phyloP scores from a whole-genome alignment of 2,888 invertebrate genomes.

The Erebia ligea region DNA sequence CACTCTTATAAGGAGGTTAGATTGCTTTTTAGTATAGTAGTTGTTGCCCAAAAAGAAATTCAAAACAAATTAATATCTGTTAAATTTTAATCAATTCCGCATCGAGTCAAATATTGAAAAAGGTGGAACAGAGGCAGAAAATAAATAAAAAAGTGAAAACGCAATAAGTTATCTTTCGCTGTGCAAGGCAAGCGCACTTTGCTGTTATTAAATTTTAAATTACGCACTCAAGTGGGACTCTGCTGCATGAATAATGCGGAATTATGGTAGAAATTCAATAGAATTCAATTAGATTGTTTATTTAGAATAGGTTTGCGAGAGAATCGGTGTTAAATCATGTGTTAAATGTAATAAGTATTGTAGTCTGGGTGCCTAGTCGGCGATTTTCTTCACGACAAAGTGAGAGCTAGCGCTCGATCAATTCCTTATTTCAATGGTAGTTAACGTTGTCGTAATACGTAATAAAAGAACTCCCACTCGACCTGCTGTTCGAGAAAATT shows the following conservation, averaged over 20 bases:
- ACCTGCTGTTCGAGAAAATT: too few species aligned
- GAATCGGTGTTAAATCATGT: neutral
- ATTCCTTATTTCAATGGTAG: too few species aligned
- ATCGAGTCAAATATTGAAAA: constrained; percentile 39
- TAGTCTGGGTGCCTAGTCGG: too few species aligned
- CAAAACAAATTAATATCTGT: constrained; percentile 20
- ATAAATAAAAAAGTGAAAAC: constrained; percentile 32
- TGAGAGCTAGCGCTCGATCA: too few species aligned
- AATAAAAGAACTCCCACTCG: too few species aligned
- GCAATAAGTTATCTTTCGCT: constrained; percentile 42
- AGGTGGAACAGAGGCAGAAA: constrained; percentile 31
- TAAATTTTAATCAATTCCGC: constrained; percentile 17
- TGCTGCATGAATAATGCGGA: constrained; percentile 61
- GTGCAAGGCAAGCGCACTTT: constrained; percentile 42
- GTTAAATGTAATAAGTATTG: too few species aligned
- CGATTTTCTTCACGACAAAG: too few species aligned
- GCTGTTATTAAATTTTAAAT: constrained; percentile 51
- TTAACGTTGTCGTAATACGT: too few species aligned
- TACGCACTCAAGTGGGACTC: constrained; percentile 56
- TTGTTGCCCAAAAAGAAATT: too few species aligned
- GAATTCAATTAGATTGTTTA: constrained; percentile 41
- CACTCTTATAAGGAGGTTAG: too few species aligned
- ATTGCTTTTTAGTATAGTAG: too few species aligned
- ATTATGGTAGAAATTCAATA: constrained; percentile 45
- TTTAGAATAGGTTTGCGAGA: constrained; percentile 24